Evolutionary conservation across 2,888 invertebrate species (phyloP).

Genomic region (Lomographa bimaculata): DNA sequence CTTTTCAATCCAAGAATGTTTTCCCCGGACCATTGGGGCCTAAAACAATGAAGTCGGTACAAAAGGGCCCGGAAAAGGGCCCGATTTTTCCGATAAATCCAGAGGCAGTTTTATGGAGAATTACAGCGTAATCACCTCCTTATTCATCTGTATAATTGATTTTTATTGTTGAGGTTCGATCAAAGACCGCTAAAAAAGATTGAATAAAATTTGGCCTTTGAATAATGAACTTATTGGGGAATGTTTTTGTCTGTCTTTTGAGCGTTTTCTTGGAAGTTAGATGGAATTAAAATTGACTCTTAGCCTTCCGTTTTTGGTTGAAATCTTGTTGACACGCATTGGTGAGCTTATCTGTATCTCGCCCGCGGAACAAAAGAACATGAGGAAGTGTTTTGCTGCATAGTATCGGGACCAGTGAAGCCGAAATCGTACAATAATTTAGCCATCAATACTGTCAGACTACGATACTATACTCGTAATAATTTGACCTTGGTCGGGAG

Average conservation of each 20-base stretch:
- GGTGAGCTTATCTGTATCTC: no score
- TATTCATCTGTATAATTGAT: conserved; percentile 33
- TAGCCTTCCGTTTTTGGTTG: no score
- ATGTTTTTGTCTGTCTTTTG: conserved; percentile 12
- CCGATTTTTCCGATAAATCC: conserved; percentile 25
- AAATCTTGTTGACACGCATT: no score
- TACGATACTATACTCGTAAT: no score
- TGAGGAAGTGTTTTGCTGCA: no score
- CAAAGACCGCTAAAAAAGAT: conserved; percentile 19
- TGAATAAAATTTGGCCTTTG: conserved; percentile 27
- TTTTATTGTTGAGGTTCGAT: conserved; percentile 31
- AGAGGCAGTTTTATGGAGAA: conserved; percentile 15
- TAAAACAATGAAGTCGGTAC: conserved; percentile 33
- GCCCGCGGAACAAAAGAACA: no score
- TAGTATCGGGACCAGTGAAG: no score
- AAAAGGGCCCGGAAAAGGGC: conserved; percentile 21
- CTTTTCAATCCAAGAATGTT: conserved; percentile 42
- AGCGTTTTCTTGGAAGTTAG: conserved; percentile 14
- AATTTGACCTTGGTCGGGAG: no score
- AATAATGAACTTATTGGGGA: conserved; percentile 25
- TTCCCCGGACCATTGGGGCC: conserved; percentile 31
- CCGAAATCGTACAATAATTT: no score
- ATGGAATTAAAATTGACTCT: no score
- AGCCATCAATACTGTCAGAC: no score
- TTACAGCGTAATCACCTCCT: conserved; percentile 25